Evolutionary conservation across 2,888 invertebrate species (phyloP).

Genomic region (Camponotus fellah): DNA sequence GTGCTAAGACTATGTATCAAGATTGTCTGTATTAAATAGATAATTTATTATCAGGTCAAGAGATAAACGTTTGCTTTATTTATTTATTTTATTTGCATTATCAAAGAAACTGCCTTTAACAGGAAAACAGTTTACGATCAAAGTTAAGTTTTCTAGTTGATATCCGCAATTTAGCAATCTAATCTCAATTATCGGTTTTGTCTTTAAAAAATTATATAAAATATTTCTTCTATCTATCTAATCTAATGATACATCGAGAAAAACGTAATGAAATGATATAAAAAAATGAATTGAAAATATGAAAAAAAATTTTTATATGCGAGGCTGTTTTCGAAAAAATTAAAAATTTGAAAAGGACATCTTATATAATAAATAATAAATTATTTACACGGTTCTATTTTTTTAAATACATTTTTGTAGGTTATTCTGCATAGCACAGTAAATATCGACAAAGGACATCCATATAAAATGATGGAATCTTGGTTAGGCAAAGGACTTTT

Average conservation of each 20-base stretch:
- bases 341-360: neutral
- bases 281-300: neutral
- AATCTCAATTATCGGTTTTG: neutral
- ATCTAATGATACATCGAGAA: neutral
- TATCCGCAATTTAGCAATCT: neutral
- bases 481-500: constrained; percentile 87
- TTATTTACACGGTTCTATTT: neutral
- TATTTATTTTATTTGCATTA: no score
- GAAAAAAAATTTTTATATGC: neutral
- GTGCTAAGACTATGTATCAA: no score
- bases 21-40: no score
- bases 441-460: constrained; percentile 85
- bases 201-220: no score
- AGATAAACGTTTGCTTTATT: no score
- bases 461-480: constrained; percentile 84
- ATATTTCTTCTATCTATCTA: no score
- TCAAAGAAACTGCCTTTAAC: neutral
- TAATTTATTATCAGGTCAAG: no score
- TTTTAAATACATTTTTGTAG: constrained; percentile 69
- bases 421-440: constrained; percentile 84
- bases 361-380: neutral
- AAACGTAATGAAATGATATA: neutral
- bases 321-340: neutral
- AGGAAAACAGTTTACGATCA: neutral
- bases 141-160: neutral